Conservation (phyloP, 1,140 invertebrate genomes). For the Meloidogyne exigua region DNA sequence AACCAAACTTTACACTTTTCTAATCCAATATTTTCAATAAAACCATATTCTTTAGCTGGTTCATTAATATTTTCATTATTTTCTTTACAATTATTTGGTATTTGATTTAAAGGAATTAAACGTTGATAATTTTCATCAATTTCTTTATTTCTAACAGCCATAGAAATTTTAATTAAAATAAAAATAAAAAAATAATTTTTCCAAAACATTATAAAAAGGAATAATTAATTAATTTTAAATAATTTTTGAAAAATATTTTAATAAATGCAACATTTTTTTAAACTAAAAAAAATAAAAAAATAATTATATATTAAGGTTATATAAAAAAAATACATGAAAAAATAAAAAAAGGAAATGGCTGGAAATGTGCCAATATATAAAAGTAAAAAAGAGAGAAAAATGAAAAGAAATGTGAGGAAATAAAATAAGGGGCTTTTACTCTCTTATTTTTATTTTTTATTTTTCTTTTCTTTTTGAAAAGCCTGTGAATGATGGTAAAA, state of each 20-base stretch:
- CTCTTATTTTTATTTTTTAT: neutral
- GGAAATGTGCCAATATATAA: neutral
- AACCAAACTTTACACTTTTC: slow-evolving; percentile 46
- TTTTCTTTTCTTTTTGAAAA: no score
- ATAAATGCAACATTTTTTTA: neutral
- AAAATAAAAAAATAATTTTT: slow-evolving; percentile 3
- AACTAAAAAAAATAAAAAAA: neutral
- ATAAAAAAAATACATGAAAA: neutral
- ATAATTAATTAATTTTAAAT: neutral
- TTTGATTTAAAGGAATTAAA: slow-evolving; percentile 40
- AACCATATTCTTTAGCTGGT: slow-evolving; percentile 37
- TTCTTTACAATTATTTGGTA: slow-evolving; percentile 37
- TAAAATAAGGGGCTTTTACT: neutral
- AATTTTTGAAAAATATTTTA: neutral
- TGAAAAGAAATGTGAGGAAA: neutral
- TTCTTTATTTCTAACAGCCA: slow-evolving; percentile 34
- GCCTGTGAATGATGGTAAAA: neutral
- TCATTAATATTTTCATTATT: slow-evolving; percentile 9
- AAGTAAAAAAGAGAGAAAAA: neutral
- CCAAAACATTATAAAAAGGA: neutral
- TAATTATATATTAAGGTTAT: neutral
- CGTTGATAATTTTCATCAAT: slow-evolving; percentile 49
- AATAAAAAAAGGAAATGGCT: neutral
- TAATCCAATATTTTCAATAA: slow-evolving; percentile 40
- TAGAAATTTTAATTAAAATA: slow-evolving; percentile 4